Conservation (phyloP, 2,113 vertebrate genomes). For the Macrotis lagotis region DNA sequence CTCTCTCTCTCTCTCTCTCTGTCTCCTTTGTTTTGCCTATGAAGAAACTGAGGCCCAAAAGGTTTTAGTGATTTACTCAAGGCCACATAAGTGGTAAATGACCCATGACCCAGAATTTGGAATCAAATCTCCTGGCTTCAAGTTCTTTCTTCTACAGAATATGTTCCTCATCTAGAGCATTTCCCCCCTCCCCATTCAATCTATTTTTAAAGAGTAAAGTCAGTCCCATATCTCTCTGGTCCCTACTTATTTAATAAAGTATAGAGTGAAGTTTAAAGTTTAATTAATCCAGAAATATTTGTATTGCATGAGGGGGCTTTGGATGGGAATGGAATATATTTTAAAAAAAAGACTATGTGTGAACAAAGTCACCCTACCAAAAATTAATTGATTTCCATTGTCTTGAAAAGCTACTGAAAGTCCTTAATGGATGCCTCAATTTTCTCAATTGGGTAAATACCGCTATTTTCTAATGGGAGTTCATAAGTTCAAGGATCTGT, state of each 20-base stretch:
- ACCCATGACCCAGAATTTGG: neutral
- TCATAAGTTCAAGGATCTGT: neutral
- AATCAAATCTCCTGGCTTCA: neutral
- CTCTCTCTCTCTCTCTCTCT: too few relatives aligned
- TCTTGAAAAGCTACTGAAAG: constrained; percentile 5
- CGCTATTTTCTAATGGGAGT: constrained; percentile 46
- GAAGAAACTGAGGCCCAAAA: neutral
- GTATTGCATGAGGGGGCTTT: neutral
- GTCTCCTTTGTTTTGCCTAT: neutral
- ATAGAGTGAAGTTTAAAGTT: neutral
- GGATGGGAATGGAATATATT: neutral
- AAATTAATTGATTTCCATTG: constrained; percentile 9
- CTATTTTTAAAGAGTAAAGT: neutral
- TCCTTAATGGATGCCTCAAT: constrained; percentile 48
- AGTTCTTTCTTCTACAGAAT: neutral
- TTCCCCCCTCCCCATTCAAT: neutral
- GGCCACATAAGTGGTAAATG: neutral
- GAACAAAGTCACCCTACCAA: neutral
- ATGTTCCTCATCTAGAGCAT: neutral
- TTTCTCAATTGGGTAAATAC: constrained; percentile 36
- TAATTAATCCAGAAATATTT: constrained; percentile 14
- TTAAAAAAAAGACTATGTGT: neutral
- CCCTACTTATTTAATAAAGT: neutral
- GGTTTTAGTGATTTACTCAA: neutral
- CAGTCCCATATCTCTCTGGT: neutral